These are phyloP conservation scores for Hystrix cristata DNA, from an alignment of 2,113 vertebrate species.

Conservation along the genomic window DNA sequence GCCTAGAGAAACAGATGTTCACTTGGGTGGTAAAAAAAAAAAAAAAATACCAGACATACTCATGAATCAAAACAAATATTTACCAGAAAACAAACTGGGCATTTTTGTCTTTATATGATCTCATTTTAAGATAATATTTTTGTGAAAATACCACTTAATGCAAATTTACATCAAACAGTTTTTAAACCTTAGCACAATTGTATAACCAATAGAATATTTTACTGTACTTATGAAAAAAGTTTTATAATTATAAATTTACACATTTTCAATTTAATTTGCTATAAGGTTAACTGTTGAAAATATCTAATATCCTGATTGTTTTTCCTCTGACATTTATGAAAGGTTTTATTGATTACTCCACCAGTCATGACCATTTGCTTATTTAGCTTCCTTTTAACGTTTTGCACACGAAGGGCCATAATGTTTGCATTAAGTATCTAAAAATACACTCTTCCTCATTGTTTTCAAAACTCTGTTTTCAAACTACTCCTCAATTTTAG, in stretches of 20 bases:
- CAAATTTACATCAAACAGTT: not conserved
- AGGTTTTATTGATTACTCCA: not conserved
- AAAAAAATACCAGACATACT: not conserved
- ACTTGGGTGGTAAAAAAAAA: not conserved
- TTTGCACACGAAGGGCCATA: not conserved
- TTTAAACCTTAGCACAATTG: not conserved
- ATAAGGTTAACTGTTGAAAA: not conserved
- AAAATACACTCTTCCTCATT: not conserved
- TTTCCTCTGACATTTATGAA: not conserved
- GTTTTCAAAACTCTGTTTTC: not conserved
- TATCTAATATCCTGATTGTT: not conserved
- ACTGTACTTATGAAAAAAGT: not conserved
- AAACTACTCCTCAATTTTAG: accelerated
- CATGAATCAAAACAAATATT: not conserved
- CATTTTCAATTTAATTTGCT: not conserved
- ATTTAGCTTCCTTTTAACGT: not conserved
- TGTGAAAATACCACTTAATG: not conserved
- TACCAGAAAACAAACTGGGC: not conserved
- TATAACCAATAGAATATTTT: not conserved
- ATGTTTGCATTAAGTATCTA: not conserved
- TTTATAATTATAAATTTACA: not conserved
- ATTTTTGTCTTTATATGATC: not conserved
- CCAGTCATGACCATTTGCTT: not conserved
- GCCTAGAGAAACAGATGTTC: constrained; percentile 56
- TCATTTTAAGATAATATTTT: not conserved